Base-by-base conservation (phyloP, 2,888 invertebrate species). In the Cancer borealis region DNA sequence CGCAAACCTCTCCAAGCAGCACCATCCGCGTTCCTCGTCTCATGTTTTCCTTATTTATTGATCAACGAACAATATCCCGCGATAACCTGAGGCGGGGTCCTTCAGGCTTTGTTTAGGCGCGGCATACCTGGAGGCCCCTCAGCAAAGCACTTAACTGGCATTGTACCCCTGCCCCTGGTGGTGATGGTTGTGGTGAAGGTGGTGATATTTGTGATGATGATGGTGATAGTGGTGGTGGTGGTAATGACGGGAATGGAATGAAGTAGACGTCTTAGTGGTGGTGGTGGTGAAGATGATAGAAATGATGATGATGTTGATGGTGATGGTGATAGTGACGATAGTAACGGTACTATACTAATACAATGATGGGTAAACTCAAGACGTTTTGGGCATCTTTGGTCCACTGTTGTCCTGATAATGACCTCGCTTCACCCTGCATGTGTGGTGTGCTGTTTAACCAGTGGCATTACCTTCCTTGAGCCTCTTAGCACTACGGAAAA, bases 71-170 rank as follows among this genome's bases (percentile, higher is more conserved):
- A 73, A 73, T 73, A 73, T 73, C 73, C 73, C n/a, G 26, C n/a
- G 73, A 73, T 73, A 73, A 73, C 73, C 73, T 73, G 73, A n/a
- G 73, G 73, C 73, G 60, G 73, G 73, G 73, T 73, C n/a, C 73
- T 73, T 73, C 73, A 26, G 73, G 26, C 73, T 73, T 73, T 73
- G 73, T 73, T 73, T 73, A n/a, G 73, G 73, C 26, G 26, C 60
- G 60, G 60, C 60, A 60, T 60, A 60, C 60, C 60, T 21, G 21
- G 60, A 60, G 21, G 60, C 60, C 21, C 60, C 60, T 73, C n/a
- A 73, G 26, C n/a, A 10, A 21, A 26, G 26, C 73, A 73, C 73
- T 73, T 73, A 26, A 73, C 73, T 10, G 4, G 73, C 73, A 73
- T 26, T 73, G 3, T 73, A 73, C n/a, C n/a, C 73, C 26, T 73